Percentiles rank a stretch among this genome's conserved stretches.
phyloP scores from a whole-genome alignment of 2,113 vertebrate genomes.

The Phylloscopus trochilus region DNA sequence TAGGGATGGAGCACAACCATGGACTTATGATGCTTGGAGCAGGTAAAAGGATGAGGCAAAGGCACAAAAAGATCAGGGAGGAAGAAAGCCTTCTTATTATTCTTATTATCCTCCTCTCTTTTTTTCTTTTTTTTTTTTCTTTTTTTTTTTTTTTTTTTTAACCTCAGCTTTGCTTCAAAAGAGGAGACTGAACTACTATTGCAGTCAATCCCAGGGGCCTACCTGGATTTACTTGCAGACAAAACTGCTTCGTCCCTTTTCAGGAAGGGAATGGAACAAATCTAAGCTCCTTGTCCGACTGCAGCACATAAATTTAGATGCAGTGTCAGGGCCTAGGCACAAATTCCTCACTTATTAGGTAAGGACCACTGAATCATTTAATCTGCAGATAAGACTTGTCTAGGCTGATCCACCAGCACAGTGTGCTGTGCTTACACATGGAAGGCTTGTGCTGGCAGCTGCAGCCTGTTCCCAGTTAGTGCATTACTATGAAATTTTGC shows the following conservation, averaged over 20 bases:
- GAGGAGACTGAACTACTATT: neutral
- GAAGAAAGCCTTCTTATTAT: neutral
- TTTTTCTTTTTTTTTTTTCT: neutral
- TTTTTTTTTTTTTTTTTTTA: neutral
- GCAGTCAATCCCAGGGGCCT: neutral
- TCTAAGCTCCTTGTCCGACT: neutral
- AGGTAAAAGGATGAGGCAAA: neutral
- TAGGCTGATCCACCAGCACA: slow-evolving; percentile 20
- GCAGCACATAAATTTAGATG: slow-evolving; percentile 20
- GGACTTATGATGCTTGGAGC: neutral
- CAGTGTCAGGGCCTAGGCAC: slow-evolving; percentile 24
- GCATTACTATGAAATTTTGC: neutral
- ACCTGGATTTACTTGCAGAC: slow-evolving; percentile 1
- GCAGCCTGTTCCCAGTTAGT: neutral
- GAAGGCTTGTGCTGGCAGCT: neutral
- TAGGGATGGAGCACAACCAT: neutral
- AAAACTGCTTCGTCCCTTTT: slow-evolving; percentile 12
- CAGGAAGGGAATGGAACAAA: slow-evolving; percentile 6
- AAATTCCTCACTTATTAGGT: slow-evolving; percentile 56
- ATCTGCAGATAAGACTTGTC: slow-evolving; percentile 52
- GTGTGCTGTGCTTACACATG: neutral
- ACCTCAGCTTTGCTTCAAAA: neutral
- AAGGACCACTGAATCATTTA: slow-evolving; percentile 61
- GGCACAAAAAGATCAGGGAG: neutral
- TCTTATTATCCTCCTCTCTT: too few species aligned